Percentiles rank a stretch among this genome's conserved stretches.
Evolutionary conservation across 2,113 vertebrate species (phyloP).

Genomic region (Albula glossodonta): DNA sequence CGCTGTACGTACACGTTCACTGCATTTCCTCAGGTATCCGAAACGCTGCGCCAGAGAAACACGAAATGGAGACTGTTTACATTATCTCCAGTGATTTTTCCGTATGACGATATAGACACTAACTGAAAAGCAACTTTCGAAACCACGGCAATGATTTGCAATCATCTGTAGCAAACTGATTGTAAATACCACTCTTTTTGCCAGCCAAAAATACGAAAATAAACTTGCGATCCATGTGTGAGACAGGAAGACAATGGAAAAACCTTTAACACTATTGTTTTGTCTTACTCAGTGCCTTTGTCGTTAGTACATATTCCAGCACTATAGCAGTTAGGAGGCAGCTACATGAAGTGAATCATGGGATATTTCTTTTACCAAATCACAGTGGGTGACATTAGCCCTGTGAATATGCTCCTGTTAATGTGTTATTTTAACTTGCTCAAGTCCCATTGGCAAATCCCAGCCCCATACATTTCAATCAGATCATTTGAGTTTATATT

Average conservation of each 20-base stretch:
- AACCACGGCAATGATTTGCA: background rate
- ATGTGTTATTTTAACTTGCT: constrained; percentile 64
- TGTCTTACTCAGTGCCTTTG: too few species aligned
- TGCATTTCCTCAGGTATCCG: too few species aligned
- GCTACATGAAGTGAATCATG: background rate
- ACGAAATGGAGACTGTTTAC: background rate
- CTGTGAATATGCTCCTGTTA: constrained; percentile 64
- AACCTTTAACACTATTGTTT: too few species aligned
- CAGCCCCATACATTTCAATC: constrained; percentile 74
- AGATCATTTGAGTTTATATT: constrained; percentile 76
- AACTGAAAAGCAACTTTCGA: constrained; percentile 11
- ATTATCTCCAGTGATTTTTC: background rate
- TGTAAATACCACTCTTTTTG: background rate
- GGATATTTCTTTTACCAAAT: background rate
- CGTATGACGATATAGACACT: background rate
- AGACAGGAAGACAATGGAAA: too few species aligned
- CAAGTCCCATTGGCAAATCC: constrained; percentile 65
- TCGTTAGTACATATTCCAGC: too few species aligned
- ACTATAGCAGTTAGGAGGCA: too few species aligned
- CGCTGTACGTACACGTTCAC: too few species aligned
- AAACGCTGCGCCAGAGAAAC: too few species aligned
- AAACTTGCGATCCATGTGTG: too few species aligned
- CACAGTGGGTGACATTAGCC: background rate
- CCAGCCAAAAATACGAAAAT: background rate
- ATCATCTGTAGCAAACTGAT: background rate